These are phyloP conservation scores for Cichladusa arquata DNA, from an alignment of 2,113 vertebrate genomes.

Conservation along the genomic window DNA sequence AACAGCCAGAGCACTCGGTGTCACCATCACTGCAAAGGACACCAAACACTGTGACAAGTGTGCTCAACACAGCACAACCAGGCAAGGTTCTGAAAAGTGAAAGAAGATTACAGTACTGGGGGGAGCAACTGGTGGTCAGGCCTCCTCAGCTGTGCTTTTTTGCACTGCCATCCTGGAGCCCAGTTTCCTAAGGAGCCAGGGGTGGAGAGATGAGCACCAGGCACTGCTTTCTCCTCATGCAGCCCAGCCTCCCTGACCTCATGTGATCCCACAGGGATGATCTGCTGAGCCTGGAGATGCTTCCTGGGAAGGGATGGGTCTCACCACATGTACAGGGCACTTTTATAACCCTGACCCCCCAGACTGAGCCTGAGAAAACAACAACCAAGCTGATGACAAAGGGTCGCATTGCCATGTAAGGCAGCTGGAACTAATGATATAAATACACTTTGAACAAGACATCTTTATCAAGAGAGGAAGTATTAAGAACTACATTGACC, in stretches of 20 bases:
- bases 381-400: background rate
- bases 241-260: background rate
- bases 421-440: slow-evolving; percentile 21
- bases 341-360: background rate
- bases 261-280: background rate
- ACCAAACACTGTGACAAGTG: background rate
- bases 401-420: slow-evolving; percentile 9
- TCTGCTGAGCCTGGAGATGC: background rate
- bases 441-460: slow-evolving; percentile 48
- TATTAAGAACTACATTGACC: slow-evolving; percentile 36
- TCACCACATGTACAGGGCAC: background rate
- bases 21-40: background rate
- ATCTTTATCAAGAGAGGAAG: slow-evolving; percentile 56
- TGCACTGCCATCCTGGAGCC: background rate
- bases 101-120: background rate
- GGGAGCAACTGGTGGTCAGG: too few relatives aligned
- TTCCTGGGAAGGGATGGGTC: background rate
- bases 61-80: background rate
- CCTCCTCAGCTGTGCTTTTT: background rate
- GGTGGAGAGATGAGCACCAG: background rate
- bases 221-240: rapidly evolving
- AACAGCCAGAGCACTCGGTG: background rate
- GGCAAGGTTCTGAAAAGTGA: background rate
- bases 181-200: background rate
- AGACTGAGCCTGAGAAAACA: background rate